phyloP scores from a whole-genome alignment of 2,888 invertebrate genomes.

The Cremastinae sp. region DNA sequence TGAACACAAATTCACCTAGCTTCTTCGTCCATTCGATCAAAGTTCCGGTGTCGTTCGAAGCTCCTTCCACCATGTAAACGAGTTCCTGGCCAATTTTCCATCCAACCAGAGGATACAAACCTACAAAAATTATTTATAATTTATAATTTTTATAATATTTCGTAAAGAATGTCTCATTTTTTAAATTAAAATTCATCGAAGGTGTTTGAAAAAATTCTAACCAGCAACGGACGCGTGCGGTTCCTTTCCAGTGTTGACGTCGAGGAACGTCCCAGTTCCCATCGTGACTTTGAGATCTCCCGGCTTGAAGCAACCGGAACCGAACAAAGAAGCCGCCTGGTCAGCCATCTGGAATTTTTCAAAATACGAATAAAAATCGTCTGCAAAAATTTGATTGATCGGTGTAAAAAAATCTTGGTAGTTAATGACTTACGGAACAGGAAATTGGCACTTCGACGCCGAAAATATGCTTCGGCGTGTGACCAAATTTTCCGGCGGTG shows the following conservation, averaged over 20 bases:
- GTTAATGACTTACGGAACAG: slow-evolving; percentile 85
- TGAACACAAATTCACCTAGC: slow-evolving; percentile 83
- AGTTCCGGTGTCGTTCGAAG: slow-evolving; percentile 93
- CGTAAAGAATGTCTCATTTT: no score
- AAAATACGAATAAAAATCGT: not conserved
- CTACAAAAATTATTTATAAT: slow-evolving; percentile 76
- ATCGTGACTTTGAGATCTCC: slow-evolving; percentile 93
- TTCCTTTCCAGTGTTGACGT: slow-evolving; percentile 88
- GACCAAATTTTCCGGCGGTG: slow-evolving; percentile 89
- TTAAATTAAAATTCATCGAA: slow-evolving; percentile 9
- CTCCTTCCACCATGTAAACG: slow-evolving; percentile 92
- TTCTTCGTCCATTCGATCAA: slow-evolving; percentile 92
- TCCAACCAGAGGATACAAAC: slow-evolving; percentile 95
- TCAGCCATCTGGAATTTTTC: slow-evolving; percentile 87
- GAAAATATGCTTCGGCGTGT: slow-evolving; percentile 85
- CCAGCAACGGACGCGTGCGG: slow-evolving; percentile 92
- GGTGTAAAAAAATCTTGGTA: not conserved
- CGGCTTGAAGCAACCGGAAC: slow-evolving; percentile 89
- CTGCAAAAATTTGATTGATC: no score
- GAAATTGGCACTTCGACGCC: slow-evolving; percentile 90
- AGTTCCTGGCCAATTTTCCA: slow-evolving; percentile 87
- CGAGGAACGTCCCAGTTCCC: slow-evolving; percentile 95
- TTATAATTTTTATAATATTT: not conserved
- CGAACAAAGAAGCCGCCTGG: slow-evolving; percentile 94
- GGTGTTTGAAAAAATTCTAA: slow-evolving; percentile 67